Base-by-base conservation (phyloP, 2,113 vertebrate species). In the Hippotragus niger region DNA sequence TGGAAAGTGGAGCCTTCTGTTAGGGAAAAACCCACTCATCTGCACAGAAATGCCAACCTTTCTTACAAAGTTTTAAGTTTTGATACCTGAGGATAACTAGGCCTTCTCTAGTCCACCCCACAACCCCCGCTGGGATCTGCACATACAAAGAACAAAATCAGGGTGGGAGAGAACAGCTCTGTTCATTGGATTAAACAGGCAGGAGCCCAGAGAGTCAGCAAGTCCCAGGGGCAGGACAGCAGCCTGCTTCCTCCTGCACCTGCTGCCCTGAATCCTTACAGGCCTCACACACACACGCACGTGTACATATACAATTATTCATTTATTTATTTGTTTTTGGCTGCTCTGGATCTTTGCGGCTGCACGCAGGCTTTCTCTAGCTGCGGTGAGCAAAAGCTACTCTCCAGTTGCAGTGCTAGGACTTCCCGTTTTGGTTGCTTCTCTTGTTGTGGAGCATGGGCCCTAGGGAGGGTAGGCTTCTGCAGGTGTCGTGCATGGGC, bases 401-500 rank as follows among this genome's bases (percentile, higher is more conserved):
- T 25, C 21, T 74, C n/a, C 17, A 25, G 36, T 13, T 3, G 0
- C 36, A 23, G 2, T 12, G n/a, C 67, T 40, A 6, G 67, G 71
- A 7, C 23, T 43, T 43, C 3, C 7, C 40, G 0, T 15, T 76
- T 27, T 0, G 12, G 40, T 2, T 25, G 40, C 71, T 43, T 7
- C 71, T 15, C 36, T 14, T 43, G 21, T 15, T 25, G 21, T 25
- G 71, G 23, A 7, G 40, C 3, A 0, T 1, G 23, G 23, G 21
- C 11, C 25, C 1, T 6, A 13, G 21, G 71, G 36, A 25, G 36
- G 7, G 36, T 76, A 36, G 6, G 23, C 12, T 27, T 76, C 71
- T 43, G 71, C 40, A 27, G 11, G 2, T 43, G 36, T 4, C 0
- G 0, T 43, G 11, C 71, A 1, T 0, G 12, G 71, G 71, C 71